Percentiles rank a stretch among this genome's conserved stretches.
phyloP scores from a whole-genome alignment of 2,113 vertebrate species.

The Dascyllus trimaculatus region DNA sequence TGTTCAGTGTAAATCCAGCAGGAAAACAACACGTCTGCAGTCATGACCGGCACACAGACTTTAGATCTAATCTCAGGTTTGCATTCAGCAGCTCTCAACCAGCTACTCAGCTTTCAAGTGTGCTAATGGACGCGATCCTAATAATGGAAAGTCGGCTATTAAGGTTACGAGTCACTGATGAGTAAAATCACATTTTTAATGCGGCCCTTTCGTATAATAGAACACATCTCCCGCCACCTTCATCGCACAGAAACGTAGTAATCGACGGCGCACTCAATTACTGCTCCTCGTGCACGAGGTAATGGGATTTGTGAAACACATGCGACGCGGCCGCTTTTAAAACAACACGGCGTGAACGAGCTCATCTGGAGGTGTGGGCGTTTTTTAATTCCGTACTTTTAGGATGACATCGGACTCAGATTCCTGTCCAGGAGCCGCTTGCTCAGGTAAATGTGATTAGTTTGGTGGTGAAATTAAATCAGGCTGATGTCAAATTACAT shows the following conservation, averaged over 20 bases:
- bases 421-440: background rate
- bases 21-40: background rate
- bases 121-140: slow-evolving; percentile 33
- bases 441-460: no score
- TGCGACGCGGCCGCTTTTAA: background rate
- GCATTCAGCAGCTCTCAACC: background rate
- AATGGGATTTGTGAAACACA: slow-evolving; percentile 5
- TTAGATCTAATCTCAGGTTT: background rate
- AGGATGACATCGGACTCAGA: background rate
- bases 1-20: no score
- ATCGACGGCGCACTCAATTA: slow-evolving; percentile 33
- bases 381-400: background rate
- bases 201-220: slow-evolving; percentile 12
- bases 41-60: background rate
- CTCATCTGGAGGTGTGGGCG: background rate
- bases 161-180: slow-evolving; percentile 29
- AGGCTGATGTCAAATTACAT: no score
- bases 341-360: background rate
- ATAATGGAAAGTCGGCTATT: slow-evolving; percentile 39
- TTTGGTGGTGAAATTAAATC: no score
- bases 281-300: slow-evolving; percentile 12
- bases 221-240: slow-evolving; percentile 7
- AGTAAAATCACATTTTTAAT: slow-evolving; percentile 51
- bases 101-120: background rate
- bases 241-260: slow-evolving; percentile 18